Conservation (phyloP, 2,888 invertebrate species). For the Cremastinae sp. region DNA sequence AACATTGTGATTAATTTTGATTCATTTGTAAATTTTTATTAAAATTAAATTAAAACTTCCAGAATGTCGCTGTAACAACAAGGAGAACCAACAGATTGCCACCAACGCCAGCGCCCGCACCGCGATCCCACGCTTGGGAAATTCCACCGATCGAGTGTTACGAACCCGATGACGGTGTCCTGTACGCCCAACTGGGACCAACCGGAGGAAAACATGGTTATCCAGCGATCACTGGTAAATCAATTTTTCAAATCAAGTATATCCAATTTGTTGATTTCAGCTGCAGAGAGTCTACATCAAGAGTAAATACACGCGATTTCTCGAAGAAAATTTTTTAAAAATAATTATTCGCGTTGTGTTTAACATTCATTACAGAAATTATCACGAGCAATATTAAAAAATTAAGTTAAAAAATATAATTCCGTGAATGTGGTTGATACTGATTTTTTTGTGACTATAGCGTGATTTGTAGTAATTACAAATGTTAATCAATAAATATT, state of each 20-base stretch:
- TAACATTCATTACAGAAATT: too few relatives aligned
- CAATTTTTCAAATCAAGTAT: neutral
- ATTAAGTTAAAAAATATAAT: too few relatives aligned
- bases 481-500: too few relatives aligned
- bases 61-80: conserved; percentile 70
- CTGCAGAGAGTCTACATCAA: too few relatives aligned
- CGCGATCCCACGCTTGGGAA: conserved; percentile 87
- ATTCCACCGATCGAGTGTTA: conserved; percentile 94
- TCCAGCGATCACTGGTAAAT: conserved; percentile 90
- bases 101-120: conserved; percentile 84
- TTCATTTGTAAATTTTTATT: neutral
- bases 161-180: conserved; percentile 94
- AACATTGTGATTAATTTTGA: too few relatives aligned
- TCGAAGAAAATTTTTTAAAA: too few relatives aligned
- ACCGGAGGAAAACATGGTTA: conserved; percentile 95
- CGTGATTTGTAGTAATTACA: too few relatives aligned
- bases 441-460: neutral
- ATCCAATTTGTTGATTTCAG: too few relatives aligned
- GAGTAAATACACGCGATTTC: too few relatives aligned
- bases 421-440: too few relatives aligned
- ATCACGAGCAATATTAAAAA: too few relatives aligned
- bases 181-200: conserved; percentile 96
- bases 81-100: conserved; percentile 76
- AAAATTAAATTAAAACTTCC: conserved; percentile 1
- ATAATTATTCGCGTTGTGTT: too few relatives aligned